Evolutionary conservation across 2,797 vertebrate genomes (phyloP).

Genomic region (Crossoptilon crossoptilon): DNA sequence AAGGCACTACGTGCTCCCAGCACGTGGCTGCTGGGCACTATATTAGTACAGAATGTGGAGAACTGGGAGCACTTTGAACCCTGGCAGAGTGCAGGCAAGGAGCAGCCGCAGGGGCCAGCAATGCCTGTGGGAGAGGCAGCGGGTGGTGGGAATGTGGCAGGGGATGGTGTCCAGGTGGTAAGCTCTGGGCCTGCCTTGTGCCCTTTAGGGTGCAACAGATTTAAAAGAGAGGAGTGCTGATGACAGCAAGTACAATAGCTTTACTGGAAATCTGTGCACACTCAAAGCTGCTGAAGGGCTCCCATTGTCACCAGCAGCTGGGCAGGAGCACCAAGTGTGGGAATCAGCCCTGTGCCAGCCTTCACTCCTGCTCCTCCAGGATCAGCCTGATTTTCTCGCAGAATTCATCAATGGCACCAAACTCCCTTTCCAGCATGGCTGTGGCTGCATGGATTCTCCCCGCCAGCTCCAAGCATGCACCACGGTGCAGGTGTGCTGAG

Average conservation of each 20-base stretch:
- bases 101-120: background rate
- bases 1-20: background rate
- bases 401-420: slow-evolving; percentile 79
- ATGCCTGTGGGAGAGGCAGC: background rate
- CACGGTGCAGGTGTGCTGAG: slow-evolving; percentile 80
- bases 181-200: background rate
- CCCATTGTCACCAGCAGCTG: rapidly evolving
- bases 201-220: background rate
- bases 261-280: rapidly evolving
- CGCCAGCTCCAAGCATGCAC: slow-evolving; percentile 83
- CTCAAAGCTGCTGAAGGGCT: background rate
- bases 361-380: background rate
- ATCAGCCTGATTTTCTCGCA: slow-evolving; percentile 70
- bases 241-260: background rate
- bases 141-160: background rate
- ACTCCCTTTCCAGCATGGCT: slow-evolving; percentile 78
- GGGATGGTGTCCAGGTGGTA: background rate
- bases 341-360: background rate
- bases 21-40: no score
- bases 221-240: background rate
- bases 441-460: slow-evolving; percentile 82
- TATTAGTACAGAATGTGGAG: background rate
- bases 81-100: background rate
- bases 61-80: background rate
- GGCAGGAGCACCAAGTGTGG: rapidly evolving